Evolutionary conservation across 2,888 invertebrate genomes (phyloP), one percentile per base, ranked within the genome.

Genomic region (Dolichomitus sp.): DNA sequence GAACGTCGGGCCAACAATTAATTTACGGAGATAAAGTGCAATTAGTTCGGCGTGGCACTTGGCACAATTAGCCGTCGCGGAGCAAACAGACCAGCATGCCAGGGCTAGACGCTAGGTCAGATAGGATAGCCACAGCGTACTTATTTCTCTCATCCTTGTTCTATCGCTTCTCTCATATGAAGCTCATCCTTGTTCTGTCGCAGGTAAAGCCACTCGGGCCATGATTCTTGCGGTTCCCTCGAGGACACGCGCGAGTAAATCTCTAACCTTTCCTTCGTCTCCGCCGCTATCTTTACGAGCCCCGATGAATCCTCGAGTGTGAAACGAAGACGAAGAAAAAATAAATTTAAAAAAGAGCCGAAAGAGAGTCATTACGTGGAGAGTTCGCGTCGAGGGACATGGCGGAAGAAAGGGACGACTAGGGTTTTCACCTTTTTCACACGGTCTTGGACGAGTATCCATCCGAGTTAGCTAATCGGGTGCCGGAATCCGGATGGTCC

Each of bases 21-120:
- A 91, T 91, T 91, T 89, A 90, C 90, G 84, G 87, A 90, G 89
- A 90, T 90, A 91, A 90, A 90, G 89, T 88, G 88, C 89, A 90
- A 91, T 91, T 91, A 90, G 89, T 90, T 87, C 85, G 84, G 86
- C 87, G 87, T 89, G 89, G 89, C 89, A 88, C 88, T 86, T 89
- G 86, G 87, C 86, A 88, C 89, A 89, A 90, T 90, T 90, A 89
- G 89, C 87, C 85, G 85, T 75, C 79, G 72, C 17, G 37, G n/a
- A n/a, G 59, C 33, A 37, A 59, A 33, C n/a, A 7, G 14, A 59
- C 59, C 54, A 66, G 59, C 30, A 23, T 59, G 40, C 57, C 40
- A 57, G 66, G 40, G 14, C 45, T 37, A 45, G 57, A 57, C 45
- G 57, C 23, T 6, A 14, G 45, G 45, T 59, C 57, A 27, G 70